Conservation (phyloP, 2,888 invertebrate species). For the Tenthredo mesomela region DNA sequence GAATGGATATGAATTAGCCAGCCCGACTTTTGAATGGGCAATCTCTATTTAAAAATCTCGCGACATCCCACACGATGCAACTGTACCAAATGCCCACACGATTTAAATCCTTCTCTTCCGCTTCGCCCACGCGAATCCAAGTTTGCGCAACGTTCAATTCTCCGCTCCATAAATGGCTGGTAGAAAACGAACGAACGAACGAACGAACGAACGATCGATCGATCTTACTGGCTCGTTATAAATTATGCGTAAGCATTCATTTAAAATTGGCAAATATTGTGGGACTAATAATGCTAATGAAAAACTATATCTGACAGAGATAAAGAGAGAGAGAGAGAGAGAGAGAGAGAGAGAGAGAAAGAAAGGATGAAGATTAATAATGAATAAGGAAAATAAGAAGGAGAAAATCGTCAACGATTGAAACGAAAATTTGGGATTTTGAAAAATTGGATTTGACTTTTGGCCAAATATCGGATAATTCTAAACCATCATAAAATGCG, state of each 20-base stretch:
- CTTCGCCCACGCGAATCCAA: conserved; percentile 46
- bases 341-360: background rate
- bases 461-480: background rate
- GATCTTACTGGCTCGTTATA: background rate
- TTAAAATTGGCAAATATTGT: background rate
- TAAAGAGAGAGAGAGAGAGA: background rate
- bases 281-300: background rate
- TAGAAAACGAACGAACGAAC: background rate
- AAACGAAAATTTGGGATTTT: background rate
- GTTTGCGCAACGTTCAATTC: conserved; percentile 34
- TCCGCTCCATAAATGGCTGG: conserved; percentile 37
- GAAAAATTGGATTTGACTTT: background rate
- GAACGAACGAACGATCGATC: conserved; percentile 12
- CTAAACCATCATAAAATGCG: background rate
- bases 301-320: background rate
- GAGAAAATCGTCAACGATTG: background rate
- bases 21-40: background rate
- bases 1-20: background rate
- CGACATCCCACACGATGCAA: conserved; percentile 56
- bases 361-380: background rate
- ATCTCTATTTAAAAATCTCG: background rate
- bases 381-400: no score
- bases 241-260: background rate
- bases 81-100: conserved; percentile 62
- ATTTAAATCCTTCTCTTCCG: conserved; percentile 26